phyloP scores from a whole-genome alignment of 1,140 invertebrate species.

The Thaumatotibia leucotreta region DNA sequence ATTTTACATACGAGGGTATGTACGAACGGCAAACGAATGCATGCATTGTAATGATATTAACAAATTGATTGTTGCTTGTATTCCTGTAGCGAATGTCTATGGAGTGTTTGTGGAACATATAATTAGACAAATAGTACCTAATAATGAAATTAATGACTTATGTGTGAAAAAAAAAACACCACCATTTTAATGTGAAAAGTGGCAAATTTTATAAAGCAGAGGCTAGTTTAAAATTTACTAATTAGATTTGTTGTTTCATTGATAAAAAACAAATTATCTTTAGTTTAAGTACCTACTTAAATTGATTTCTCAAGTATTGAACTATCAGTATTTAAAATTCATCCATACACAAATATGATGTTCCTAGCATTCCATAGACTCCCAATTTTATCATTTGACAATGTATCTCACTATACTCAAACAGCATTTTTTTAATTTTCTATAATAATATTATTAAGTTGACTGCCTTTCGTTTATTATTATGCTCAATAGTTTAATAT shows the following conservation, averaged over 20 bases:
- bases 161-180: not conserved
- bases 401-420: slow-evolving; percentile 64
- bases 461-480: slow-evolving; percentile 69
- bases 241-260: no score
- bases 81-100: slow-evolving; percentile 13
- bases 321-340: not conserved
- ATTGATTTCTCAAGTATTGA: not conserved
- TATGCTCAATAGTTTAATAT: slow-evolving; percentile 72
- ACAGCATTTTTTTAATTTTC: slow-evolving; percentile 54
- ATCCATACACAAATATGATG: not conserved
- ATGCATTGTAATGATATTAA: slow-evolving; percentile 15
- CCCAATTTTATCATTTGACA: slow-evolving; percentile 43
- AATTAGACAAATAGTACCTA: not conserved
- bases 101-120: slow-evolving; percentile 8
- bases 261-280: no score
- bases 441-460: slow-evolving; percentile 53
- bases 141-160: not conserved
- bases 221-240: not conserved
- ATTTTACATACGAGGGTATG: slow-evolving; percentile 19
- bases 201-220: not conserved
- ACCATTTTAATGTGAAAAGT: not conserved
- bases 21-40: slow-evolving; percentile 12
- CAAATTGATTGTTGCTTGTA: slow-evolving; percentile 11
- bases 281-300: not conserved
- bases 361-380: slow-evolving; percentile 1